Evolutionary conservation across 2,797 vertebrate species (phyloP).

Genomic region (Danio aesculapii): DNA sequence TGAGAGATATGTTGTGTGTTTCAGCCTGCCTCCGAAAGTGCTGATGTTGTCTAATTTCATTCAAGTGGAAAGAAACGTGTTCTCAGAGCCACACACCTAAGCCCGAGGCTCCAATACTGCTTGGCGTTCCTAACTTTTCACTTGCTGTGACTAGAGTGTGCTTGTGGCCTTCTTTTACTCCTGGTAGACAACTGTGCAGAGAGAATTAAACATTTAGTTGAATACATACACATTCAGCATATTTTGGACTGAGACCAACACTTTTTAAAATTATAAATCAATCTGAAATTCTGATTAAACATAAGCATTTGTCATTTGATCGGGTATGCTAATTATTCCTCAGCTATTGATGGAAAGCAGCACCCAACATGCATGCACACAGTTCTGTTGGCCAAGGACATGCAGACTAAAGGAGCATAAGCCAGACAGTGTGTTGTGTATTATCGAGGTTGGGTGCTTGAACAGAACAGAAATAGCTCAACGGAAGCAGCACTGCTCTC

Average conservation of each 20-base stretch:
- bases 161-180: conserved; percentile 41
- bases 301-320: background rate
- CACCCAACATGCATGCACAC: conserved; percentile 11
- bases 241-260: background rate
- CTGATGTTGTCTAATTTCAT: conserved; percentile 40
- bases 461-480: conserved; percentile 61
- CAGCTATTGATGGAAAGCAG: background rate
- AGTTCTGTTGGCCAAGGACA: conserved; percentile 5
- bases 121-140: conserved; percentile 27
- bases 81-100: conserved; percentile 37
- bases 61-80: conserved; percentile 28
- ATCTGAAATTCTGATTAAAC: background rate
- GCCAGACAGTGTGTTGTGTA: conserved; percentile 46
- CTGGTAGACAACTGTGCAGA: conserved; percentile 20
- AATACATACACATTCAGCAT: background rate
- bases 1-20: conserved; percentile 24
- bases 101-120: conserved; percentile 31
- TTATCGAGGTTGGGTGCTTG: conserved; percentile 58
- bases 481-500: conserved; percentile 49
- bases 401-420: conserved; percentile 32
- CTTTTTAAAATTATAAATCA: background rate
- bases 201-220: background rate
- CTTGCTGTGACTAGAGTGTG: conserved; percentile 27
- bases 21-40: conserved; percentile 28
- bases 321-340: background rate